phyloP scores from a whole-genome alignment of 2,888 invertebrate genomes.

The Darwinula stevensoni region DNA sequence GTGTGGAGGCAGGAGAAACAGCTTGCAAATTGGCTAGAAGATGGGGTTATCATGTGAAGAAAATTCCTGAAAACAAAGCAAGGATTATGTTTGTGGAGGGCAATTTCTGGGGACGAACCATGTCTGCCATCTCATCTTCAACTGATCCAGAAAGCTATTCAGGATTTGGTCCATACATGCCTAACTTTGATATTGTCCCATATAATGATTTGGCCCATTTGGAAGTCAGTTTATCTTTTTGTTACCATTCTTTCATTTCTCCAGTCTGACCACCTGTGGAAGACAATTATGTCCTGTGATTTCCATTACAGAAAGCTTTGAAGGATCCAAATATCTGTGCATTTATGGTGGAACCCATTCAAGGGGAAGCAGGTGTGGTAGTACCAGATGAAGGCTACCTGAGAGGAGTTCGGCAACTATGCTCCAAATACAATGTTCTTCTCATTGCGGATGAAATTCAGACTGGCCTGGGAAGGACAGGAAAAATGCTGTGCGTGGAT shows the following conservation, averaged over 20 bases:
- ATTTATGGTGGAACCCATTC: constrained; percentile 92
- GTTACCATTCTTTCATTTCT: too few species aligned
- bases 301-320: constrained; percentile 28
- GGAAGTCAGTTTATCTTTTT: too few species aligned
- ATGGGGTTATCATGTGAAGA: constrained; percentile 72
- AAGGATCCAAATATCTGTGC: constrained; percentile 60
- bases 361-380: constrained; percentile 82
- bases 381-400: constrained; percentile 65
- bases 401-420: constrained; percentile 42
- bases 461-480: constrained; percentile 71
- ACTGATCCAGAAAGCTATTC: too few species aligned
- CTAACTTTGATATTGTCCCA: not conserved
- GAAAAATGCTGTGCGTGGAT: constrained; percentile 52
- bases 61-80: constrained; percentile 47
- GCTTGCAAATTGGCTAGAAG: constrained; percentile 72
- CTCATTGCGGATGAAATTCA: constrained; percentile 92
- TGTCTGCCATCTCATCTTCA: too few species aligned
- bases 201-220: too few species aligned
- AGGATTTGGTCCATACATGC: not conserved
- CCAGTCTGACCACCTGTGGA: too few species aligned
- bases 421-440: constrained; percentile 60
- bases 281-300: too few species aligned
- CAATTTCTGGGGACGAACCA: constrained; percentile 93
- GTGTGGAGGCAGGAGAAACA: constrained; percentile 81
- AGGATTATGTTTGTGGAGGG: constrained; percentile 67